Percentiles rank a stretch among this genome's conserved stretches.
These are phyloP conservation scores for Tiaroga cobitis DNA, from an alignment of 2,797 vertebrate genomes.

Conservation along the genomic window DNA sequence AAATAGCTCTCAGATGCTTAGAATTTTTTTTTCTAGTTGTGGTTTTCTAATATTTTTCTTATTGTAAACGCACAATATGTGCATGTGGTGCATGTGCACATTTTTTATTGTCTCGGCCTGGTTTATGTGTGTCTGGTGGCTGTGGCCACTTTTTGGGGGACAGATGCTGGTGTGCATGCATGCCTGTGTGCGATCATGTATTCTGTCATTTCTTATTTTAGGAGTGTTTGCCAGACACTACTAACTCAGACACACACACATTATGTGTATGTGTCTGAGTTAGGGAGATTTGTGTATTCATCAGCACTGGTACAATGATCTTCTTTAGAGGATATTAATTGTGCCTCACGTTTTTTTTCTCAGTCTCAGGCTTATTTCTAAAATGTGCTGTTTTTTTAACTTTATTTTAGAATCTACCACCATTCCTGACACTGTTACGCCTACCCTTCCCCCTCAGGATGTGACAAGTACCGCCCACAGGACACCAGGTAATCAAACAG, in stretches of 20 bases:
- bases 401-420: slow-evolving; percentile 85
- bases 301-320: not conserved
- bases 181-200: slow-evolving; percentile 23
- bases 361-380: not conserved
- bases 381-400: not conserved
- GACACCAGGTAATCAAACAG: slow-evolving; percentile 70
- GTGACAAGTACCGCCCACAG: slow-evolving; percentile 79
- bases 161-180: slow-evolving; percentile 12
- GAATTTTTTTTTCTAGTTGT: slow-evolving; percentile 52
- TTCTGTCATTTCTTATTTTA: not conserved
- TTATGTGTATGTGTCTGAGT: not conserved
- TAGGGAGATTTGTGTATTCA: not conserved
- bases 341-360: not conserved
- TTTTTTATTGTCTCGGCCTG: slow-evolving; percentile 35
- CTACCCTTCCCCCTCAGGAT: slow-evolving; percentile 83
- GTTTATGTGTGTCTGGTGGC: slow-evolving; percentile 28
- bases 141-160: slow-evolving; percentile 7
- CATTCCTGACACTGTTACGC: slow-evolving; percentile 84
- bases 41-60: slow-evolving; percentile 35
- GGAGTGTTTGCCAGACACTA: not conserved
- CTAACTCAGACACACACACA: too few species aligned
- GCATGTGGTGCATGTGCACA: slow-evolving; percentile 10
- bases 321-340: not conserved
- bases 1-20: slow-evolving; percentile 54
- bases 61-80: slow-evolving; percentile 13